Evolutionary conservation across 1,140 invertebrate genomes (phyloP), one percentile per base, ranked within the genome.

Genomic region (Neotoxoptera formosana): DNA sequence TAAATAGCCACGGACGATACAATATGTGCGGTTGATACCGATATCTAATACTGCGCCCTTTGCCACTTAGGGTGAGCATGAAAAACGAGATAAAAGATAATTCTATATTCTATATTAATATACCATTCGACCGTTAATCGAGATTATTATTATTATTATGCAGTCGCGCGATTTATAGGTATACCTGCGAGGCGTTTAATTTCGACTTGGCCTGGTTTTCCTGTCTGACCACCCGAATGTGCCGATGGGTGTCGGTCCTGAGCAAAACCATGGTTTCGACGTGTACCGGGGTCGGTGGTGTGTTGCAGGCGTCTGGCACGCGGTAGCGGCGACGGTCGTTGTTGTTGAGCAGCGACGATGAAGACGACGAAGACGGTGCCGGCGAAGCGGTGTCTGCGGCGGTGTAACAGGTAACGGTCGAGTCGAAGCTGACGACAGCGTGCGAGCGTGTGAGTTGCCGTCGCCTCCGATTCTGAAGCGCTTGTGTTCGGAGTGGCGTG

Each of bases 141-240:
- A 60, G 25, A 60, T 67, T n/a, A 30, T 67, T 14, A 30, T 76
- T 30, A 89, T 34, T 9, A 20, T 45, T 1, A 25, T 41, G 36
- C 34, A 2, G 81, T 41, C 7, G 76, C 34, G 67, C 17, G 76
- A 4, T 34, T 30, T 1, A 21, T 81, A 36, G 3, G 14, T 36
- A 48, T 92, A 92, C 91, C 91, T 92, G 91, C 34, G 91, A 84
- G 2, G 91, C 67, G 76, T 92, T 92, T 41, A 92, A 14, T 21
- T 21, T 53, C 20, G 67, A 53, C 67, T 51, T 48, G 76, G 91
- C 67, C 23, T 92, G 91, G 23, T 92, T 92, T 30, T 92, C 91
- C n/a, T 92, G 91, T 84, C 91, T 92, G 91, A 92, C 91, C 67
- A 92, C 91, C 47, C 91, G 67, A 56, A 92, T 92, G 91, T 92